A percentile compares a stretch with the other conserved stretches of the same genome.
Evolutionary conservation across 2,797 vertebrate genomes (phyloP).

Genomic region (Zalophus californianus): DNA sequence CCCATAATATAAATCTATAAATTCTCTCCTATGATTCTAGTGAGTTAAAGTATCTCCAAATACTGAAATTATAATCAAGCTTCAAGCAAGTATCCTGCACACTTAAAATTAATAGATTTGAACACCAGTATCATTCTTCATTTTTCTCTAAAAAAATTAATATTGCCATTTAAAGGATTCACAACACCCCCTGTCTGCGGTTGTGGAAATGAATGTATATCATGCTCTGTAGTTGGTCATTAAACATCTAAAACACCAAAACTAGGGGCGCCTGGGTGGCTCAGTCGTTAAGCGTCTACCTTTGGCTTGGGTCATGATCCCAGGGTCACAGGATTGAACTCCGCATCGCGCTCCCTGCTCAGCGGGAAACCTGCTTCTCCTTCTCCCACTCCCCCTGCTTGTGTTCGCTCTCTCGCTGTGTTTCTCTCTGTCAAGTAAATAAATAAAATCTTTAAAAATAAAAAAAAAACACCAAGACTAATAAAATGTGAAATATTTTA

Average conservation of each 20-base stretch:
- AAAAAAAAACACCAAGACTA: neutral
- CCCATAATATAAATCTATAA: neutral
- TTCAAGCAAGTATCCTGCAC: neutral
- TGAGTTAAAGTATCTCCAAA: neutral
- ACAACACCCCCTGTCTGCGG: neutral
- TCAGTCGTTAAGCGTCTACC: no score
- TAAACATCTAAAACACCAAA: neutral
- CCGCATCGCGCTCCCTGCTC: no score
- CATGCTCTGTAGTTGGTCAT: neutral
- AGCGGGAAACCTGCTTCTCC: no score
- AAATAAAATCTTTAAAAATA: no score
- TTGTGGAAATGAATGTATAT: neutral
- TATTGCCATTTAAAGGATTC: neutral
- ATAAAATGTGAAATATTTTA: neutral
- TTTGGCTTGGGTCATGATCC: no score
- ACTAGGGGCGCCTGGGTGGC: neutral
- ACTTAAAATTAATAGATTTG: neutral
- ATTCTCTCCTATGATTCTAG: neutral
- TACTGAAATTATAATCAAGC: neutral
- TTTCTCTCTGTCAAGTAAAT: no score
- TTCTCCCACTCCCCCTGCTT: no score
- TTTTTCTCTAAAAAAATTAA: neutral
- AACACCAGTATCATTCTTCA: neutral
- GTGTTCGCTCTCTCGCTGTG: no score
- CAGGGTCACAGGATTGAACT: no score